These are phyloP conservation scores for Macrotrachela quadricornifera DNA, from an alignment of 1,140 invertebrate genomes.

Conservation along the genomic window DNA sequence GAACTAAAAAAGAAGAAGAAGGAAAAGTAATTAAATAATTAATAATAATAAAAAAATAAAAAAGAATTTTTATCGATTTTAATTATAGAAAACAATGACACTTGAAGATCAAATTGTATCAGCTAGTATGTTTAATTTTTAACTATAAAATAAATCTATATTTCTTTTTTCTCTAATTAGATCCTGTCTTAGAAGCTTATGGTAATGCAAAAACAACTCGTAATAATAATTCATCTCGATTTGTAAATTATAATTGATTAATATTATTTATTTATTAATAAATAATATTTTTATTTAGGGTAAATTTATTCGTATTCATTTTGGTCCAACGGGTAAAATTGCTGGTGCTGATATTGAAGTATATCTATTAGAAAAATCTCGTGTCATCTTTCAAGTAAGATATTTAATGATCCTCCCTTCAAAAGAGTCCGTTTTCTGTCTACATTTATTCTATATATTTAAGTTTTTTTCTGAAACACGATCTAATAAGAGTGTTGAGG, in stretches of 20 bases:
- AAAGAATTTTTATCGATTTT: too few species aligned
- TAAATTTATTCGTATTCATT: slow-evolving; percentile 99
- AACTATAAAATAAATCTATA: too few species aligned
- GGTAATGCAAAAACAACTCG: slow-evolving; percentile 41
- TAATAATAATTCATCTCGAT: slow-evolving; percentile 43
- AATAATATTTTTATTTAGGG: slow-evolving; percentile 24
- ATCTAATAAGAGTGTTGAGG: too few species aligned
- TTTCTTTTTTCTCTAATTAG: slow-evolving; percentile 66
- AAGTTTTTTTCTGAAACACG: too few species aligned
- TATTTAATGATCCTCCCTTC: too few species aligned
- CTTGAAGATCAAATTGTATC: slow-evolving; percentile 45
- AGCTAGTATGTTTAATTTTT: slow-evolving; percentile 16
- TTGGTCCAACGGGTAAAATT: slow-evolving; percentile 91
- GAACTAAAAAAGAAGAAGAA: slow-evolving; percentile 37
- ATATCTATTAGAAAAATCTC: slow-evolving; percentile 98
- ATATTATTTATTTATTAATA: background rate
- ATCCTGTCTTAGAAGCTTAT: slow-evolving; percentile 37
- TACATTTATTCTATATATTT: too few species aligned
- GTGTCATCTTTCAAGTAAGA: slow-evolving; percentile 88
- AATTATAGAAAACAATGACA: too few species aligned
- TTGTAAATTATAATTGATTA: slow-evolving; percentile 24
- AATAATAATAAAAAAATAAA: too few species aligned
- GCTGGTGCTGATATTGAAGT: slow-evolving; percentile 99
- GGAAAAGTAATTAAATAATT: slow-evolving; percentile 75
- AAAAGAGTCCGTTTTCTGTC: too few species aligned